Percentiles rank a stretch among this genome's conserved stretches.
Evolutionary conservation across 2,888 invertebrate species (phyloP).

Genomic region (Erpobdella octoculata): DNA sequence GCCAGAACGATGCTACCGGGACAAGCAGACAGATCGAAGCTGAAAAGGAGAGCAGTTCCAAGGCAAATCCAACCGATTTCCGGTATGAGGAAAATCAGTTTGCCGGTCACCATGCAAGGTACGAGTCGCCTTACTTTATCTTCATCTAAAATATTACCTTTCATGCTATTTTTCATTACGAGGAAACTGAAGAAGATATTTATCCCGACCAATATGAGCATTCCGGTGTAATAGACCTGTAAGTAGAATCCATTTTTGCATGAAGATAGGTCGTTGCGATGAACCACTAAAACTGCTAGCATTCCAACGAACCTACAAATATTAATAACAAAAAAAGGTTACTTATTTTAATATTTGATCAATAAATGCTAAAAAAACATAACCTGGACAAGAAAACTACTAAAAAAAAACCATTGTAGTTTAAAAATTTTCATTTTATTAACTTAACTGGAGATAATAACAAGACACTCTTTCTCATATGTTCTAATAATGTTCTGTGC

Average conservation of each 20-base stretch:
- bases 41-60: slow-evolving; percentile 73
- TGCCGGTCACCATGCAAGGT: slow-evolving; percentile 59
- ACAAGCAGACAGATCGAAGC: background rate
- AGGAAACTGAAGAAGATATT: slow-evolving; percentile 49
- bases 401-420: background rate
- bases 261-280: slow-evolving; percentile 9
- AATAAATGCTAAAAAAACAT: background rate
- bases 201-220: slow-evolving; percentile 45
- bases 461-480: background rate
- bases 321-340: background rate
- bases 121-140: slow-evolving; percentile 59
- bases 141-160: slow-evolving; percentile 62
- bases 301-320: slow-evolving; percentile 5
- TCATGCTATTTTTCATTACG: slow-evolving; percentile 46
- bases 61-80: slow-evolving; percentile 72
- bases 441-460: background rate
- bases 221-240: slow-evolving; percentile 62
- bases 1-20: slow-evolving; percentile 40
- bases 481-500: background rate
- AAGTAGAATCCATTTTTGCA: slow-evolving; percentile 17
- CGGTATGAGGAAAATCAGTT: slow-evolving; percentile 67
- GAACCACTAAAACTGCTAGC: background rate
- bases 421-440: background rate
- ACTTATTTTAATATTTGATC: background rate
- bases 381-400: background rate